Evolutionary conservation across 92 coral and sea anemone species (phyloP).

Genomic region (Phenganax marumi): DNA sequence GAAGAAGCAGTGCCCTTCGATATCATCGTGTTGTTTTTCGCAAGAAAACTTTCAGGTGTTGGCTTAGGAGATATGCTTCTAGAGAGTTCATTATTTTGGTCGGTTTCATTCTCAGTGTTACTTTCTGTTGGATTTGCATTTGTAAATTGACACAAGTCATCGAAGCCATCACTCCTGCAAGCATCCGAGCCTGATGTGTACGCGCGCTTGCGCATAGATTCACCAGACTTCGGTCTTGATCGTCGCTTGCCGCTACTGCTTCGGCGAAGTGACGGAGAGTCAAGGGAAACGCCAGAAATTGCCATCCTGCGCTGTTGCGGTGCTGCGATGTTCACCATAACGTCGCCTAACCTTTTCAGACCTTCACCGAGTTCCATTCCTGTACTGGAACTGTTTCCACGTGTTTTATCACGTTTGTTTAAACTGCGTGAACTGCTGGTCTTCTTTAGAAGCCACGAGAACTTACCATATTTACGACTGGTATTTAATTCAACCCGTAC

Average conservation of each 20-base stretch:
- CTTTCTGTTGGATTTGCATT: neutral
- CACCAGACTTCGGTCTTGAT: conserved; percentile 30
- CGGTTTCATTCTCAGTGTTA: neutral
- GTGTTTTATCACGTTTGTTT: neutral
- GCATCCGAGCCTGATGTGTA: conserved; percentile 10
- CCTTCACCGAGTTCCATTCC: conserved; percentile 72
- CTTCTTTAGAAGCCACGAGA: neutral
- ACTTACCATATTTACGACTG: neutral
- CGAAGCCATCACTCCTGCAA: conserved; percentile 5
- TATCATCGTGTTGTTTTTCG: neutral
- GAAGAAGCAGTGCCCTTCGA: neutral
- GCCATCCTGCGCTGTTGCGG: conserved; percentile 92
- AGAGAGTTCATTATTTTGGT: neutral
- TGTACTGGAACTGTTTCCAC: neutral
- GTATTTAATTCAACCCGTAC: no score
- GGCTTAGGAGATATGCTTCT: neutral
- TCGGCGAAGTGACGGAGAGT: conserved; percentile 47
- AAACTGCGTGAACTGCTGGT: conserved; percentile 21
- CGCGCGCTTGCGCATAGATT: conserved; percentile 22
- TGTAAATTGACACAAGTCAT: neutral
- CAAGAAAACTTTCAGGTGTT: conserved; percentile 9
- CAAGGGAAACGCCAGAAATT: conserved; percentile 76
- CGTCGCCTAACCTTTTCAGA: conserved; percentile 74
- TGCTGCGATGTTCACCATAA: conserved; percentile 81
- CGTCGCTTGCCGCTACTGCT: conserved; percentile 38